Conservation (phyloP, 2,888 invertebrate species). For the Prosapia bicincta region DNA sequence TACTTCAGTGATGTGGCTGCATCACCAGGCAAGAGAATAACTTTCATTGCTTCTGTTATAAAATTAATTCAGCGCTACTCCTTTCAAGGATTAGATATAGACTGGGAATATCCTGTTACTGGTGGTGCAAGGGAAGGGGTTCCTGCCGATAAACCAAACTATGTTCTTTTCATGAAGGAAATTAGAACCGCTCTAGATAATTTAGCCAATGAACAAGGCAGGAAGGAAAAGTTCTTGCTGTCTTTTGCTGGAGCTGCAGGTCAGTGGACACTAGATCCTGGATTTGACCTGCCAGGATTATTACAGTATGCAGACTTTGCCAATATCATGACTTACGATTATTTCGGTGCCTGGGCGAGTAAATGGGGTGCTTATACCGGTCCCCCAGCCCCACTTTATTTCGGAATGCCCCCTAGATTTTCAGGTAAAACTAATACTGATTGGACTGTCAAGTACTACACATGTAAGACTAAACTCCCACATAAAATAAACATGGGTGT, state of each 20-base stretch:
- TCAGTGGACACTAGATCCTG: conserved; percentile 30
- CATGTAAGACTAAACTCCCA: conserved; percentile 28
- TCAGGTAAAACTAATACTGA: conserved; percentile 33
- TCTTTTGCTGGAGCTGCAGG: conserved; percentile 35
- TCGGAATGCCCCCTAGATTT: conserved; percentile 31
- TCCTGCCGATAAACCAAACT: conserved; percentile 30
- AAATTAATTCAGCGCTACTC: conserved; percentile 29
- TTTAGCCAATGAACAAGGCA: conserved; percentile 11
- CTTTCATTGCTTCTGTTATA: conserved; percentile 22
- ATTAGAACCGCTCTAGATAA: conserved; percentile 27
- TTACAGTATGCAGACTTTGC: conserved; percentile 31
- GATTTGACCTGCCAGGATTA: conserved; percentile 30
- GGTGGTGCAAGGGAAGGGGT: conserved; percentile 33
- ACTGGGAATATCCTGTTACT: conserved; percentile 35
- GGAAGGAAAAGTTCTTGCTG: conserved; percentile 27
- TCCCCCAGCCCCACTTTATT: conserved; percentile 31
- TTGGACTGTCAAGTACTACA: conserved; percentile 33
- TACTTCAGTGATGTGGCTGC: conserved; percentile 30
- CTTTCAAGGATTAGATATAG: conserved; percentile 33
- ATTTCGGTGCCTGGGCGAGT: conserved; percentile 33
- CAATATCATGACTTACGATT: conserved; percentile 34
- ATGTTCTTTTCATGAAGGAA: conserved; percentile 32
- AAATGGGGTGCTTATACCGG: conserved; percentile 35
- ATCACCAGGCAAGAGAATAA: conserved; percentile 9
- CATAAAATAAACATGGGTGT: conserved; percentile 34